Percentiles rank a stretch among this genome's conserved stretches.
Conservation (phyloP, 2,113 vertebrate genomes). For the Osmerus eperlanus region DNA sequence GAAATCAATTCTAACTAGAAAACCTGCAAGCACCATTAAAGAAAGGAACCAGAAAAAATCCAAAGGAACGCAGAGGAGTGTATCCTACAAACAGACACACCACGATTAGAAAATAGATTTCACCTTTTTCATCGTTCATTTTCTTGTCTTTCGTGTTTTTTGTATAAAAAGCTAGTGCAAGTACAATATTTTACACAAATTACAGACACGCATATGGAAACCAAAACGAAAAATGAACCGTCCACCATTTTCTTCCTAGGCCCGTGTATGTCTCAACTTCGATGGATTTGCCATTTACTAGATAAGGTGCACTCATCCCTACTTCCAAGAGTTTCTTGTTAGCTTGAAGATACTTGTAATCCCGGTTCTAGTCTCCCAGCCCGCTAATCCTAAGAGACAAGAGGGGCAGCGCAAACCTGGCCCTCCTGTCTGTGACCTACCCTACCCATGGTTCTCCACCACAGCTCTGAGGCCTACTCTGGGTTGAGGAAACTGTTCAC, state of each 20-base stretch:
- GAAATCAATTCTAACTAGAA: conserved; percentile 97
- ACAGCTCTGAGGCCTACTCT: conserved; percentile 8
- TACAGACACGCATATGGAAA: conserved; percentile 93
- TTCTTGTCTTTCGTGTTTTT: conserved; percentile 63
- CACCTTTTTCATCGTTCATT: conserved; percentile 79
- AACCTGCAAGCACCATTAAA: conserved; percentile 97
- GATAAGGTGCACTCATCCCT: conserved; percentile 87
- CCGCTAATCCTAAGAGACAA: no score
- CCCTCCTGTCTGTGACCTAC: no score
- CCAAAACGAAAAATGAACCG: conserved; percentile 52
- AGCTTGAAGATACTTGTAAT: conserved; percentile 71
- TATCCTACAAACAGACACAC: conserved; percentile 98
- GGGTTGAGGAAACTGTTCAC: conserved; percentile 53
- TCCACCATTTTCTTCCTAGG: conserved; percentile 88
- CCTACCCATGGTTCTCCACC: no score
- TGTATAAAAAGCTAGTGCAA: conserved; percentile 96
- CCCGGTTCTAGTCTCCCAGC: conserved; percentile 22
- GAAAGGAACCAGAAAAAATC: conserved; percentile 94
- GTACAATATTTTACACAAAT: conserved; percentile 97
- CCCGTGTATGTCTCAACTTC: conserved; percentile 84
- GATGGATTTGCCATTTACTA: conserved; percentile 75
- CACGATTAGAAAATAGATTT: conserved; percentile 97
- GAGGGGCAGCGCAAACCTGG: no score
- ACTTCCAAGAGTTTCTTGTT: conserved; percentile 71
- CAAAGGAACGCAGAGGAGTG: conserved; percentile 92